Percentiles rank a stretch among this genome's conserved stretches.
These are phyloP conservation scores for Apogon hyalosoma DNA, from an alignment of 2,797 vertebrate species.

Conservation along the genomic window DNA sequence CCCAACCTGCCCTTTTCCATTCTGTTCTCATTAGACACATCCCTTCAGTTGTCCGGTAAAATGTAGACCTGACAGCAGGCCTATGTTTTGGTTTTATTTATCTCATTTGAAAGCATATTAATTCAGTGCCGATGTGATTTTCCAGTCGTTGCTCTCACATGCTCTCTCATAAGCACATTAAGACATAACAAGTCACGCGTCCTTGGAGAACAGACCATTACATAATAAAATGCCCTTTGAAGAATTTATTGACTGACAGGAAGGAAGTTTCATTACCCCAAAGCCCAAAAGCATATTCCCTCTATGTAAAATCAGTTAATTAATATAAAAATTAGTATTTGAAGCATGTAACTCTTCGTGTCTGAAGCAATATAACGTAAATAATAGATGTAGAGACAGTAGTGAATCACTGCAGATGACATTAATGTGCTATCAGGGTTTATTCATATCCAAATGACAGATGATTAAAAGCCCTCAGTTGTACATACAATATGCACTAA, in stretches of 20 bases:
- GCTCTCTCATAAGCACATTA: constrained; percentile 11
- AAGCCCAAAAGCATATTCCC: constrained; percentile 7
- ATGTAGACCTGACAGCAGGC: too few relatives aligned
- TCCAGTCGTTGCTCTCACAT: constrained; percentile 2
- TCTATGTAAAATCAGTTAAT: constrained; percentile 8
- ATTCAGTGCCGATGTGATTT: constrained; percentile 11
- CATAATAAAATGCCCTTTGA: constrained; percentile 32
- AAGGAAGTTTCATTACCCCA: constrained; percentile 3
- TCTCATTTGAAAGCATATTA: constrained; percentile 18
- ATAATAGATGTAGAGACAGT: constrained; percentile 15
- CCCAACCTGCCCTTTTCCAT: too few relatives aligned
- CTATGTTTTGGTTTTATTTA: not conserved
- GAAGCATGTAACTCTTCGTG: not conserved
- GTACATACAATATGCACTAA: not conserved
- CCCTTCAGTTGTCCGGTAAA: too few relatives aligned
- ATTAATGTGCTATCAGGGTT: constrained; percentile 8
- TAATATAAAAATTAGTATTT: constrained; percentile 16
- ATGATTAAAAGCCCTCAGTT: not conserved
- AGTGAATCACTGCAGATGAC: constrained; percentile 17
- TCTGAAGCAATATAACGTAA: not conserved
- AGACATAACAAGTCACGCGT: not conserved
- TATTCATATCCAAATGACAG: constrained; percentile 13
- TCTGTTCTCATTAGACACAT: too few relatives aligned
- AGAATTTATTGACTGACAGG: not conserved
- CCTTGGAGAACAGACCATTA: constrained; percentile 7